Evolutionary conservation across 2,113 vertebrate species (phyloP).

Genomic region (Phocoena sinus): DNA sequence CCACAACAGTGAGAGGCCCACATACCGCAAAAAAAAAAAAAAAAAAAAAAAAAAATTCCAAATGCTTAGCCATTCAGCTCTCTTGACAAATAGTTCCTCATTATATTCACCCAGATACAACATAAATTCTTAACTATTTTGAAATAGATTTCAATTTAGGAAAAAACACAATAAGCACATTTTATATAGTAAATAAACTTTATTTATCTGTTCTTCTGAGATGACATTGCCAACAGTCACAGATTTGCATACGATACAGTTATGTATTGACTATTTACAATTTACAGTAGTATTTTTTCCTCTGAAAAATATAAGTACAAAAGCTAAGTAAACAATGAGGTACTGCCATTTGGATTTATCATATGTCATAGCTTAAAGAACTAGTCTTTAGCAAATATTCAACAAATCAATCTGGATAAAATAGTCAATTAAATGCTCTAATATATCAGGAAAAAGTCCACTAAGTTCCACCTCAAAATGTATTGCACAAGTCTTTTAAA

Average conservation of each 20-base stretch:
- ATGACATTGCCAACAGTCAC: constrained; percentile 87
- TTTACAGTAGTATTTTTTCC: constrained; percentile 88
- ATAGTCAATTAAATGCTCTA: constrained; percentile 73
- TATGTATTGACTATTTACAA: constrained; percentile 89
- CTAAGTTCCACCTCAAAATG: constrained; percentile 76
- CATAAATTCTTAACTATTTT: background rate
- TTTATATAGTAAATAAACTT: constrained; percentile 92
- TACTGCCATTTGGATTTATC: constrained; percentile 83
- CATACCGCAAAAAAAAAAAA: no score
- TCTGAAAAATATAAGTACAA: constrained; percentile 91
- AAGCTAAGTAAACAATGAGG: constrained; percentile 89
- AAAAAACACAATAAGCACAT: constrained; percentile 40
- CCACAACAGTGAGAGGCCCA: no score
- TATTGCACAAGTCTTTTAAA: constrained; percentile 92
- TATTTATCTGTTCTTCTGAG: constrained; percentile 89
- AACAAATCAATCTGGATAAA: constrained; percentile 66
- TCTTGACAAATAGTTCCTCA: background rate
- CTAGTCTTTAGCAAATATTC: constrained; percentile 80
- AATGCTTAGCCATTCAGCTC: background rate
- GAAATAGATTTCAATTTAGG: constrained; percentile 41
- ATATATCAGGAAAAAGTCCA: constrained; percentile 74
- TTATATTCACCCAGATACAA: background rate
- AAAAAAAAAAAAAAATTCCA: background rate
- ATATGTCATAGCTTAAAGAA: constrained; percentile 81
- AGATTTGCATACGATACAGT: constrained; percentile 85